These are phyloP conservation scores for Protobothrops flavoviridis DNA, from an alignment of 2,113 vertebrate species.

Conservation along the genomic window DNA sequence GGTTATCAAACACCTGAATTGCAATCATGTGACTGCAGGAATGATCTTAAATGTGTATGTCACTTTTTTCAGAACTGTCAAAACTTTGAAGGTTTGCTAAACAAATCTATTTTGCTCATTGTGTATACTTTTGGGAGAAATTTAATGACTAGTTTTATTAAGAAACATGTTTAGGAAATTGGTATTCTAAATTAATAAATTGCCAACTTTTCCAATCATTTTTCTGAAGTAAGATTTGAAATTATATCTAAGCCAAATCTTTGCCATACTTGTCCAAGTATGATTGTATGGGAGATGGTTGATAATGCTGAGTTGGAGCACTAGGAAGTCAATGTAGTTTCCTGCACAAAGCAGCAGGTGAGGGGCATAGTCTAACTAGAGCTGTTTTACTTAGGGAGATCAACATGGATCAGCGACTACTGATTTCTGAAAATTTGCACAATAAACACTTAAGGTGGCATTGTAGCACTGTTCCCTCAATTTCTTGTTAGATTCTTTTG, in stretches of 20 bases:
- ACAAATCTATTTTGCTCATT: not conserved
- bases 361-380: not conserved
- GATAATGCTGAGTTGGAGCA: not conserved
- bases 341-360: not conserved
- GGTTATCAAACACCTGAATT: not conserved
- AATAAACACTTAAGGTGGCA: not conserved
- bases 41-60: not conserved
- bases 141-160: not conserved
- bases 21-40: not conserved
- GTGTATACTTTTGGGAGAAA: not conserved
- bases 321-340: not conserved
- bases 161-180: not conserved
- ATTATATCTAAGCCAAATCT: not conserved
- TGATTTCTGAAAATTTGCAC: not conserved
- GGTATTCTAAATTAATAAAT: not conserved
- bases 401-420: not conserved
- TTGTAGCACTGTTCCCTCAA: not conserved
- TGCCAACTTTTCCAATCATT: not conserved
- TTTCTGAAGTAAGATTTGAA: not conserved
- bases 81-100: not conserved
- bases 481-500: not conserved
- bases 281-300: not conserved
- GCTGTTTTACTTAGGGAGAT: not conserved
- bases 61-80: not conserved
- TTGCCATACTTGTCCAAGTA: not conserved